Evolutionary conservation across 2,797 vertebrate genomes (phyloP).

Genomic region (Discoglossus pictus): DNA sequence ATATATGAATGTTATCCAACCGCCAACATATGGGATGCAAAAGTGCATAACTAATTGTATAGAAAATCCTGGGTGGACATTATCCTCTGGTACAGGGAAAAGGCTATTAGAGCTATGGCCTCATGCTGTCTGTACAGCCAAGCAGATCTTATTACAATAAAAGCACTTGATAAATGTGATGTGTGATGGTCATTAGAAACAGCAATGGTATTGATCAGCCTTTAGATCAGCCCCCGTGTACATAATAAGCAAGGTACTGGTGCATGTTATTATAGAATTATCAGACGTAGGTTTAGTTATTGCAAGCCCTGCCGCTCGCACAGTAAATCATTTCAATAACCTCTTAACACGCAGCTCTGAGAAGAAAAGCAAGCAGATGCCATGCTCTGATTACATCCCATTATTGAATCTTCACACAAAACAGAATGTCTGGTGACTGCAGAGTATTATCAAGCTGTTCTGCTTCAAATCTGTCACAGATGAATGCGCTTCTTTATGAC

Average conservation of each 20-base stretch:
- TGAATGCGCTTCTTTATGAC: not conserved
- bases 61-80: no score
- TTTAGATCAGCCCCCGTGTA: not conserved
- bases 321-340: constrained; percentile 5
- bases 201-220: constrained; percentile 2
- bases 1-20: no score
- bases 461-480: not conserved
- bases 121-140: not conserved
- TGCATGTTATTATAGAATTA: not conserved
- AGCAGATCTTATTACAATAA: not conserved
- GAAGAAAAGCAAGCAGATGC: constrained; percentile 6
- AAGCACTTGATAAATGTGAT: not conserved
- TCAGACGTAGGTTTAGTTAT: not conserved
- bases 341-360: not conserved
- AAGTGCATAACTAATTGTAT: no score
- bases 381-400: constrained; percentile 8
- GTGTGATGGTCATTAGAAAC: no score
- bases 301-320: not conserved
- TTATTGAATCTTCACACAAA: constrained; percentile 2
- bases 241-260: not conserved
- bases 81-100: no score
- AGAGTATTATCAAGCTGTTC: constrained; percentile 1
- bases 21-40: no score
- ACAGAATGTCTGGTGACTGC: no score
- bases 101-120: constrained; percentile 5